Base-by-base conservation (phyloP, 2,797 vertebrate species). In the Acestrorhynchus altus region DNA sequence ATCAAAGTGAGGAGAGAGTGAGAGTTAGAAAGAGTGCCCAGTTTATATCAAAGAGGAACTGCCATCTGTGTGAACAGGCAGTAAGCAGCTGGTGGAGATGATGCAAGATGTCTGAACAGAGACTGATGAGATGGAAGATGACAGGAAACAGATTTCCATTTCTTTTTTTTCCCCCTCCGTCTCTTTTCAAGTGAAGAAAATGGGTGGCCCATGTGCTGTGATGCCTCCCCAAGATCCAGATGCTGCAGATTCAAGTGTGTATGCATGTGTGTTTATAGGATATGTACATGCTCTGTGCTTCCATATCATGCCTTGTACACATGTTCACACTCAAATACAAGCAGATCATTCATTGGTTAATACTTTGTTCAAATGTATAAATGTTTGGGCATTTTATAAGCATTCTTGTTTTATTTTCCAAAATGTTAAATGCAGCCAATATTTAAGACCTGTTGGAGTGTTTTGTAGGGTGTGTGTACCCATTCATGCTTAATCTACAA, bases 81-180 rank as follows among this genome's bases (percentile, higher is more conserved):
- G 91, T 92, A 93, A 94, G 94, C 97, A 98, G 94, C 96, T 96
- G 96, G 93, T 95, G 86, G 93, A 95, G 92, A 85, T 93, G 91
- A 91, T 83, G 92, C 95, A 95, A 96, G 95, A 96, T 95, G 95
- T 95, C 94, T 94, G 94, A 93, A 93, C 92, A 92, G 85, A 92
- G 92, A 96, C 93, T 96, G 96, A 97, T 95, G 95, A 96, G 96
- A 98, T 97, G 94, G 94, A 91, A 94, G 94, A 95, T 96, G 97
- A 97, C 96, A 97, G 94, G 92, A 95, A 98, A 95, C 96, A 97
- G 96, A 95, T 98, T 96, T 95, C 91, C 90, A 89, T 92, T 91
- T 89, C 91, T 46, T 94, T 94, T 95, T 92, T 91, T 89, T 81
- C 84, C 81, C n/a, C n/a, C n/a, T 67, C 72, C 54, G 42, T 59